phyloP scores from a whole-genome alignment of 2,113 vertebrate genomes.

The Tachycineta bicolor region DNA sequence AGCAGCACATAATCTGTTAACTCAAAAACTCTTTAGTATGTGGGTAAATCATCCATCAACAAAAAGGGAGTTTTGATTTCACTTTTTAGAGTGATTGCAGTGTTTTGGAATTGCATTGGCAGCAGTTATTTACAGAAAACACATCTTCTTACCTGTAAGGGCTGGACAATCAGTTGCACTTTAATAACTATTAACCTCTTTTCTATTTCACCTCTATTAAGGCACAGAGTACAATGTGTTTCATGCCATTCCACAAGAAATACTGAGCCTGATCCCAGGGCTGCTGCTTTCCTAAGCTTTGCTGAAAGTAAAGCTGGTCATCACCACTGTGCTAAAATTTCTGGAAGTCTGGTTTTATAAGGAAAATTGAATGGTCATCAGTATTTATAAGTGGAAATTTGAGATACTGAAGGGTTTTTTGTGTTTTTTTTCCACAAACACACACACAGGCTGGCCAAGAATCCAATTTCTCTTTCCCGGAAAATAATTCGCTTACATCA shows the following conservation, averaged over 20 bases:
- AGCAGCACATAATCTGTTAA: background rate
- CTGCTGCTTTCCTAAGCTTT: background rate
- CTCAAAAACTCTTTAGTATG: background rate
- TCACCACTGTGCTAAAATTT: background rate
- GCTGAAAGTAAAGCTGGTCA: background rate
- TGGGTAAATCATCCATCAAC: background rate
- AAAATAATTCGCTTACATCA: background rate
- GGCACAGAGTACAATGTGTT: background rate
- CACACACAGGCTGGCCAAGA: background rate
- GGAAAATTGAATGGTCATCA: background rate
- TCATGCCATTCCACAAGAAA: background rate
- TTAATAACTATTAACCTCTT: background rate
- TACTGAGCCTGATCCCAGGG: background rate
- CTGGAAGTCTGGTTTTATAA: background rate
- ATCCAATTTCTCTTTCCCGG: background rate
- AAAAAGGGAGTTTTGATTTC: background rate
- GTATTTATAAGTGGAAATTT: background rate
- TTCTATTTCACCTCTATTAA: background rate
- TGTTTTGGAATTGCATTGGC: background rate
- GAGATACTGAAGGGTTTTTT: background rate
- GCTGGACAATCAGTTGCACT: background rate
- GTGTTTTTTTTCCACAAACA: background rate
- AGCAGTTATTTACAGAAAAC: background rate
- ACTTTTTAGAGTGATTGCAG: background rate
- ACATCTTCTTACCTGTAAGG: background rate